A percentile compares a stretch with the other conserved stretches of the same genome.
These are phyloP conservation scores for Austrolebias charrua DNA, from an alignment of 2,797 vertebrate species.

Conservation along the genomic window DNA sequence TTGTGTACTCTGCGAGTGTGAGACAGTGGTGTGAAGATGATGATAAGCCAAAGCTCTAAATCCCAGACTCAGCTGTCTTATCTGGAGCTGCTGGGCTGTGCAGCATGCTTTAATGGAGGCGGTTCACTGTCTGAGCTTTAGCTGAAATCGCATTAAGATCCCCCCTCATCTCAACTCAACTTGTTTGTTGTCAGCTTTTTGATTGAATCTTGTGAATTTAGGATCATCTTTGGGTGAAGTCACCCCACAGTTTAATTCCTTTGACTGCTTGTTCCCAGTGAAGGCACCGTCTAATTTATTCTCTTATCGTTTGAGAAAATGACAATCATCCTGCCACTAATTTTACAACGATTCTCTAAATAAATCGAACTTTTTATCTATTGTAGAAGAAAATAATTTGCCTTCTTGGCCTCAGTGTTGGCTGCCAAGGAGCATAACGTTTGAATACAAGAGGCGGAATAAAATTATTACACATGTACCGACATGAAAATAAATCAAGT, in stretches of 20 bases:
- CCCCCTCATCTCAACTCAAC: slow-evolving; percentile 73
- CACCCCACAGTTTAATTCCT: slow-evolving; percentile 54
- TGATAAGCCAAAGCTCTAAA: slow-evolving; percentile 84
- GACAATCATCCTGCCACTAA: slow-evolving; percentile 35
- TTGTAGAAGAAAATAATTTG: slow-evolving; percentile 28
- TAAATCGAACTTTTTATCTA: slow-evolving; percentile 40
- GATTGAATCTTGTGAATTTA: slow-evolving; percentile 75
- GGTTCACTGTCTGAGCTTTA: slow-evolving; percentile 82
- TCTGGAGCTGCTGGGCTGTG: slow-evolving; percentile 80
- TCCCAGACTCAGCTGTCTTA: slow-evolving; percentile 85
- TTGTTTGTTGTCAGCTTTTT: slow-evolving; percentile 74
- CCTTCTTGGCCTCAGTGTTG: slow-evolving; percentile 21
- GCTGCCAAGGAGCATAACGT: slow-evolving; percentile 21
- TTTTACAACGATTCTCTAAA: slow-evolving; percentile 25
- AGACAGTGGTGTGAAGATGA: slow-evolving; percentile 83
- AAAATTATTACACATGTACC: slow-evolving; percentile 12
- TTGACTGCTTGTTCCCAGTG: slow-evolving; percentile 33
- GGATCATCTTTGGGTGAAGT: slow-evolving; percentile 60
- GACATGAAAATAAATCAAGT: slow-evolving; percentile 19
- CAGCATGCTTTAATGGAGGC: slow-evolving; percentile 83
- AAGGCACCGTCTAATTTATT: slow-evolving; percentile 56
- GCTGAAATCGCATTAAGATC: slow-evolving; percentile 84
- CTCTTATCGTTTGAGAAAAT: slow-evolving; percentile 44
- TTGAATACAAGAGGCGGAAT: slow-evolving; percentile 11
- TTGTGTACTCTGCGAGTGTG: slow-evolving; percentile 72